Evolutionary conservation across 2,888 invertebrate genomes (phyloP), one percentile per base, ranked within the genome.

Genomic region (Apamea monoglypha): DNA sequence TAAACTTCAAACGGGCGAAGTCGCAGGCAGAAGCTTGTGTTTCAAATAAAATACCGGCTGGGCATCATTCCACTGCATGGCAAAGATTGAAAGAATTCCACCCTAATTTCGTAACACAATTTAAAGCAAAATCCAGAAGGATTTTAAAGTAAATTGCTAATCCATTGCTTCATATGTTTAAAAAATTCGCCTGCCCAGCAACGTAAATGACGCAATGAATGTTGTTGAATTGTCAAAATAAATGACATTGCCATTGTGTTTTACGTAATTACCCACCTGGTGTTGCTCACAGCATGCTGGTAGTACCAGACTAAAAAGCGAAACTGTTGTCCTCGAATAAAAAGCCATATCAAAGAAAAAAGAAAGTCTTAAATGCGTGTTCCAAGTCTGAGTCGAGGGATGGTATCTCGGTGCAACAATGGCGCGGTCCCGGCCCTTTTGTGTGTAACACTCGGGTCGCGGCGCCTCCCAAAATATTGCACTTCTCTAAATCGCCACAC

Each of bases 391-490:
- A 88, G 90, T 84, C 83, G 85, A 83, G 82, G 85, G 78, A 78
- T 76, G 86, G 84, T 91, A 92, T 92, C 91, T 89, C 86, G 87
- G 88, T 91, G 91, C 93, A 93, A 93, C 94, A 93, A 92, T 92
- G 90, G 91, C 89, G 86, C 89, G 88, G 90, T 89, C 90, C 88
- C 89, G 81, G 81, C 89, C 87, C 91, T 94, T 93, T 95, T 95
- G 87, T 95, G 85, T 87, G 86, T 87, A 90, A 87, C 91, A 87
- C 90, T 89, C 89, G 89, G 93, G 92, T 94, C 94, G 92, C 84
- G 87, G 80, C 84, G 90, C 87, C 87, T 86, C 92, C 94, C 88
- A 93, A 94, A 95, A 95, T 94, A 94, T 94, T 95, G 95, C 95
- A 95, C 95, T 95, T 94, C 93, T 93, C 91, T 94, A 94, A 94